A percentile compares a stretch with the other conserved stretches of the same genome.
These are phyloP conservation scores for Drosophila greeni DNA, from an alignment of 2,888 invertebrate species.

Conservation along the genomic window DNA sequence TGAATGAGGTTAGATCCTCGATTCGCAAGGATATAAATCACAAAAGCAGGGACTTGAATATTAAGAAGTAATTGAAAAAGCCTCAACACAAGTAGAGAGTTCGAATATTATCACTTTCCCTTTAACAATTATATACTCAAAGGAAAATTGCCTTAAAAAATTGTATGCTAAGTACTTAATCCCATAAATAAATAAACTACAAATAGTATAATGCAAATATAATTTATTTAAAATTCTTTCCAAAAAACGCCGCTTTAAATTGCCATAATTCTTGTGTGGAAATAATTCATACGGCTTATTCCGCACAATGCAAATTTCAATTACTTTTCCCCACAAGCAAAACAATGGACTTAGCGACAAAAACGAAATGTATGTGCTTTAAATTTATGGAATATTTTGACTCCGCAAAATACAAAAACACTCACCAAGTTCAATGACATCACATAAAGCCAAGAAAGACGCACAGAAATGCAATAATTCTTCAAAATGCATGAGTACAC, in stretches of 20 bases:
- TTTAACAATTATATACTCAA: neutral
- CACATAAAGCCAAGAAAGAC: slow-evolving; percentile 30
- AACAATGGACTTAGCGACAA: slow-evolving; percentile 31
- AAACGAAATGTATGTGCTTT: slow-evolving; percentile 28
- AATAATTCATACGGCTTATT: slow-evolving; percentile 17
- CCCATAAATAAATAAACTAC: neutral
- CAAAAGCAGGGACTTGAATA: neutral
- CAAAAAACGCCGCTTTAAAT: slow-evolving; percentile 6
- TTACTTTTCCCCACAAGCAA: slow-evolving; percentile 20
- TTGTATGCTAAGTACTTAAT: neutral
- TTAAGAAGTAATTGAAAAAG: neutral
- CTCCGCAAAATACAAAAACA: slow-evolving; percentile 13
- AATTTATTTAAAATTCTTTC: slow-evolving; percentile 17
- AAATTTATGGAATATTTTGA: slow-evolving; percentile 26
- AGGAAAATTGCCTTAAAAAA: neutral
- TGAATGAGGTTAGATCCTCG: neutral
- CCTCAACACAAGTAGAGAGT: neutral
- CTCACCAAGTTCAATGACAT: slow-evolving; percentile 53
- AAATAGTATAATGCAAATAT: neutral
- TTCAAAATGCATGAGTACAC: slow-evolving; percentile 44
- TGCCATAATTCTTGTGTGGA: slow-evolving; percentile 21
- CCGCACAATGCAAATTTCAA: slow-evolving; percentile 34
- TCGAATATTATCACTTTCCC: neutral
- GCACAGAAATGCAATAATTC: slow-evolving; percentile 53
- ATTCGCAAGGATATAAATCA: neutral